Base-by-base conservation (phyloP, 2,888 invertebrate genomes). In the Keiferia lycopersicella region DNA sequence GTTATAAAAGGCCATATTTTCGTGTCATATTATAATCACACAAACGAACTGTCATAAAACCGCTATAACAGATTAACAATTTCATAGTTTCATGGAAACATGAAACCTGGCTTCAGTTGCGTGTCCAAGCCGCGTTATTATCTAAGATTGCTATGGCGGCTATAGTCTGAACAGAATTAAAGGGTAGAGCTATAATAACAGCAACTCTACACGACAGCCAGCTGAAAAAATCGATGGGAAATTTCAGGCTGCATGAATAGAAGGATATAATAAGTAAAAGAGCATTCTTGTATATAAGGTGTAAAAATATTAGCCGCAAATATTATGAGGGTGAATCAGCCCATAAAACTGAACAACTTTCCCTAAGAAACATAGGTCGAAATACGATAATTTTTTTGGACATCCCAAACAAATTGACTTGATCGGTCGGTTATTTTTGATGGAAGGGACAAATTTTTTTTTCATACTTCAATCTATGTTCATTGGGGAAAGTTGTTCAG, bases 101-200 rank as follows among this genome's bases (percentile, higher is more conserved):
- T 30, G n/a, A 56, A 65, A 60, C 65, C 68, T 65, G 66, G 65
- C 68, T 61, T 61, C 66, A 68, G 66, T 65, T 66, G 74, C 72
- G 72, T 76, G 74, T 67, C 63, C 66, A 63, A 64, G 66, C 64
- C 67, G 65, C 61, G 48, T 51, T 63, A 61, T 64, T 63, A 64
- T 64, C 67, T 66, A 58, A 60, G 64, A 61, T 63, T 62, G 66
- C 67, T 69, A 66, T 34, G 34, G 34, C 3, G 34, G 38, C 53
- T 56, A n/a, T 30, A n/a, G 56, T 26, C 26, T 22, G n/a, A 38
- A 16, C 20, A 7, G 41, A 59, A 59, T 59, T 59, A 41, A 59
- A 41, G 59, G 56, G 30, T 34, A 53, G 53, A 14, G 18, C 30
- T 56, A 26, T 26, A 56, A 56, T 56, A 34, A 56, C 56, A 16